Base-by-base conservation (phyloP, 2,888 invertebrate genomes). In the Lithodes maja region DNA sequence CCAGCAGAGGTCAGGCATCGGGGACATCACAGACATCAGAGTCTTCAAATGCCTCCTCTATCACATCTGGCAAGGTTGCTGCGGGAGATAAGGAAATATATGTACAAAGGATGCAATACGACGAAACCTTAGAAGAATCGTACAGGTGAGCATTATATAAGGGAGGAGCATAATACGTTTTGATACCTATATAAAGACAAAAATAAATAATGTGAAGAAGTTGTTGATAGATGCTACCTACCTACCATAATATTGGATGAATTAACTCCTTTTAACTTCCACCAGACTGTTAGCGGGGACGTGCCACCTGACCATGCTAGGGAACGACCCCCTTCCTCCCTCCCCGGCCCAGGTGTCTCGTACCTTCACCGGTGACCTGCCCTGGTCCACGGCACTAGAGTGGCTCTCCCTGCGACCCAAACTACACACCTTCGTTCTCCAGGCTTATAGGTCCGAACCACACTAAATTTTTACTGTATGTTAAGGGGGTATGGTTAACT, bases 61-160 rank as follows among this genome's bases (percentile, higher is more conserved):
- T 15, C 50, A 50, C 68, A 69, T 61, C 81, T 81, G 81, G 81
- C 33, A 81, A 50, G 33, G 49, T 33, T 9, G 50, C 69, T 3
- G 82, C 69, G 68, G 83, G 78, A 49, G 89, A 83, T 33, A 83
- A 78, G 71, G 86, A 83, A 50, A 82, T 17, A 1, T 33, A 55
- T 3, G 82, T 89, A 15, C 85, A 89, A 9, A 85, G 83, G 61
- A 83, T 90, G 78, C 89, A 87, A 68, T 86, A 86, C 68, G 91
- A 91, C 78, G 91, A 91, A 61, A 69, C 86, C 15, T 71, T 91
- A n/a, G 91, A 91, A 68, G 91, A 91, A 17, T 74, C 87, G 33
- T 91, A 90, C 83, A 88, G 91, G 91, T 91, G 52, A 75, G 84
- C 75, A 15, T 33, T 53, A 1, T n/a, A 49, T 52, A 33, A 33